These are phyloP conservation scores for Cylindroiulus punctatus DNA, from an alignment of 2,888 invertebrate genomes.

Conservation along the genomic window DNA sequence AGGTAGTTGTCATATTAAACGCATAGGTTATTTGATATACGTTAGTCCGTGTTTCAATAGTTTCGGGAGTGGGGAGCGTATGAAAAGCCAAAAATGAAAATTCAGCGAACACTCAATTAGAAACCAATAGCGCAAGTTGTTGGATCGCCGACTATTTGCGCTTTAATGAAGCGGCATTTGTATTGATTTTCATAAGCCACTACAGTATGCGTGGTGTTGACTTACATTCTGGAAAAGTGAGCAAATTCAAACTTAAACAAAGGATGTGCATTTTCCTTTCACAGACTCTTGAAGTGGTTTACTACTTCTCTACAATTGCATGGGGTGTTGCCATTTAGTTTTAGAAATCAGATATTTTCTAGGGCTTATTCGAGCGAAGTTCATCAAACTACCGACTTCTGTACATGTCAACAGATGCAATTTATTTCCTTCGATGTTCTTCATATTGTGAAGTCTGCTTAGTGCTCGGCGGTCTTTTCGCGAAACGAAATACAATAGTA, in stretches of 20 bases:
- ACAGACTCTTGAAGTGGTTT: neutral
- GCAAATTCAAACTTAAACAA: constrained; percentile 39
- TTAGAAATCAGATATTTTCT: constrained; percentile 5
- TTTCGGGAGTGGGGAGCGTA: neutral
- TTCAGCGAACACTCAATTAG: neutral
- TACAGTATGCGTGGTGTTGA: neutral
- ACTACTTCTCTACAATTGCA: neutral
- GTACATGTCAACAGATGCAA: constrained; percentile 14
- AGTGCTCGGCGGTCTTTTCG: neutral
- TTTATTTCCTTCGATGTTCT: constrained; percentile 31
- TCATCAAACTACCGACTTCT: constrained; percentile 36
- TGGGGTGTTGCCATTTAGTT: constrained; percentile 25
- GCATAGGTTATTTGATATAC: neutral
- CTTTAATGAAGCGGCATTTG: neutral
- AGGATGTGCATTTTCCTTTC: neutral
- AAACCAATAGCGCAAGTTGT: neutral
- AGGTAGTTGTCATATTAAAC: neutral
- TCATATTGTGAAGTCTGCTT: neutral
- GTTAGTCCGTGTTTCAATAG: neutral
- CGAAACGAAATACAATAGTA: neutral
- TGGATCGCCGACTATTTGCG: neutral
- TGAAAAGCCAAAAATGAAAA: neutral
- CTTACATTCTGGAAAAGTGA: neutral
- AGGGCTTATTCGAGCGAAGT: constrained; percentile 23
- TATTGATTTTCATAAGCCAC: constrained; percentile 29